phyloP scores from a whole-genome alignment of 2,797 vertebrate genomes.

The Galago senegalensis region DNA sequence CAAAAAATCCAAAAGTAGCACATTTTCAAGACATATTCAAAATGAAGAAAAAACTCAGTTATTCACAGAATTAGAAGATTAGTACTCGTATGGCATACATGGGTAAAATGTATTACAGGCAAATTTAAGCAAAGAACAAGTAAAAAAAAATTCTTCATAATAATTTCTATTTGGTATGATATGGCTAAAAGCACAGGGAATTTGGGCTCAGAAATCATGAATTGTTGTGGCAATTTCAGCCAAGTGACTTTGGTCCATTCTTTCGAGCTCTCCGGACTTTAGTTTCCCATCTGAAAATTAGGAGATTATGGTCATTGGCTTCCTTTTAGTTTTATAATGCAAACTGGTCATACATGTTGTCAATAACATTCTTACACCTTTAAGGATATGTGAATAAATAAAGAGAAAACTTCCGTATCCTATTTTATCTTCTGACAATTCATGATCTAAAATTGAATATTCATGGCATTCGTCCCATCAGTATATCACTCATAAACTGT shows the following conservation, averaged over 20 bases:
- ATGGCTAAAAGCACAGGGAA: not conserved
- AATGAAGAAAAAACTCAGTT: not conserved
- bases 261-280: not conserved
- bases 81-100: no score
- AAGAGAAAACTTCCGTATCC: not conserved
- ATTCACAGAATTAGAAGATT: not conserved
- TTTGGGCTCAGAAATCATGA: not conserved
- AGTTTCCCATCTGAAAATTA: constrained; percentile 45
- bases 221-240: not conserved
- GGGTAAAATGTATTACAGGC: not conserved
- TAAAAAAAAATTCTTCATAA: not conserved
- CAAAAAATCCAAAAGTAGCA: not conserved
- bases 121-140: not conserved
- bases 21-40: constrained; percentile 27
- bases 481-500: not conserved
- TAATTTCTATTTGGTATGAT: not conserved
- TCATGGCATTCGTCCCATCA: not conserved
- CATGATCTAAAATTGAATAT: not conserved
- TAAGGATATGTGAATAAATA: not conserved
- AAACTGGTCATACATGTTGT: not conserved
- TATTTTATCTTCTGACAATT: not conserved
- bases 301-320: not conserved
- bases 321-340: not conserved
- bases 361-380: not conserved
- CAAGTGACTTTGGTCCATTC: not conserved